These are phyloP conservation scores for Pionites leucogaster DNA, from an alignment of 2,113 vertebrate genomes.

Conservation along the genomic window DNA sequence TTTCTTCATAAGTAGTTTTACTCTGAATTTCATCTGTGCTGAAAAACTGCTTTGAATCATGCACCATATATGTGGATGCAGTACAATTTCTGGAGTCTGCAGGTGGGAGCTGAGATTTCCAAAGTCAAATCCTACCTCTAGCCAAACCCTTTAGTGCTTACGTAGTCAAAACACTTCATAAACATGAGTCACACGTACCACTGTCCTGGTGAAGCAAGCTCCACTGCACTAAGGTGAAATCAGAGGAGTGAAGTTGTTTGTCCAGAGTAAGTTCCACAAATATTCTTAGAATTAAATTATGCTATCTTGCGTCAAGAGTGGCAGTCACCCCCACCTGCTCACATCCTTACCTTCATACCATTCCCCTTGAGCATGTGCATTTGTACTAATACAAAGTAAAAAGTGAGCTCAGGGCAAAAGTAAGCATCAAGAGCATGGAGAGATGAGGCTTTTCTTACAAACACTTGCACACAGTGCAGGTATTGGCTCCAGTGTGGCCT, in stretches of 20 bases:
- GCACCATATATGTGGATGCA: background rate
- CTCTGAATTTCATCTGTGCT: background rate
- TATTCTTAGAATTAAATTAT: background rate
- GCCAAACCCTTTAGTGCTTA: background rate
- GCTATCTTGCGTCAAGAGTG: background rate
- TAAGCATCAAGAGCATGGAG: background rate
- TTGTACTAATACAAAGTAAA: background rate
- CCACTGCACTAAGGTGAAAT: background rate
- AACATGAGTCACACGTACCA: background rate
- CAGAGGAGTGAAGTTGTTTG: background rate
- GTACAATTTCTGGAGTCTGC: background rate
- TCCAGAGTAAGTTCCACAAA: background rate
- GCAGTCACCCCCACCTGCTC: background rate
- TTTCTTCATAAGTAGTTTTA: background rate
- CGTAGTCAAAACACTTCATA: background rate
- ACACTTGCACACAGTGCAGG: background rate
- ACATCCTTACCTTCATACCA: background rate
- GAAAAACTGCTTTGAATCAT: background rate
- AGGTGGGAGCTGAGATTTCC: background rate
- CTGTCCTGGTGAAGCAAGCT: background rate
- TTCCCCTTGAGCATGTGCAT: background rate
- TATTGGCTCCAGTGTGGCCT: background rate
- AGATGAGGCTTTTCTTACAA: background rate
- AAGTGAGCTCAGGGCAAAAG: background rate
- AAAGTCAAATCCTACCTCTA: background rate